phyloP scores from a whole-genome alignment of 2,888 invertebrate species.

The Morpho deidamia region DNA sequence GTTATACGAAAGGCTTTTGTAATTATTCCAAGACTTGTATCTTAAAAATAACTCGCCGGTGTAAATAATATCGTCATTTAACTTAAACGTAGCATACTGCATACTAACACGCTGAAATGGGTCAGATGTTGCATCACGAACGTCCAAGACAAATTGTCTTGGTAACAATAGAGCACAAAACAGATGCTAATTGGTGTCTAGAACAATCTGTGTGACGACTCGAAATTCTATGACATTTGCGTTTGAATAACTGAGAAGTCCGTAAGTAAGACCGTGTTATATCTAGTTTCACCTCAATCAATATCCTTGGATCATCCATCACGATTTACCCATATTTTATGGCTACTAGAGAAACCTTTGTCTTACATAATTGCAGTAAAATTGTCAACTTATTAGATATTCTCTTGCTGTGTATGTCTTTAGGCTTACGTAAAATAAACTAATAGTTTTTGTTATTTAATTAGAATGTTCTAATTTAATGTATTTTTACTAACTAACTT shows the following conservation, averaged over 20 bases:
- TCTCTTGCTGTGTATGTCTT: too few relatives aligned
- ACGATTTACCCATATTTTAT: slow-evolving; percentile 4
- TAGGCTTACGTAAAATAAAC: too few relatives aligned
- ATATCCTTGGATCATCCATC: slow-evolving; percentile 10
- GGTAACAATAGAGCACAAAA: slow-evolving; percentile 25
- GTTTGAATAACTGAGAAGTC: slow-evolving; percentile 29
- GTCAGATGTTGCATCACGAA: slow-evolving; percentile 25
- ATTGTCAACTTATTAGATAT: too few relatives aligned
- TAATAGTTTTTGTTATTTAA: too few relatives aligned
- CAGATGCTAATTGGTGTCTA: slow-evolving; percentile 26
- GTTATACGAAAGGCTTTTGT: too few relatives aligned
- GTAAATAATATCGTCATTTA: slow-evolving; percentile 7
- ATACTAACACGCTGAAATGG: slow-evolving; percentile 23
- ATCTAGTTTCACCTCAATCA: background rate
- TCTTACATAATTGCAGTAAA: too few relatives aligned
- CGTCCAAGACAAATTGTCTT: slow-evolving; percentile 11
- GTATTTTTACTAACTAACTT: too few relatives aligned
- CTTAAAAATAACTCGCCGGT: too few relatives aligned
- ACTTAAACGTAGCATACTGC: slow-evolving; percentile 11
- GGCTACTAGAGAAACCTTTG: too few relatives aligned
- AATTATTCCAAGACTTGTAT: too few relatives aligned
- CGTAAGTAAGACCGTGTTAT: slow-evolving; percentile 3
- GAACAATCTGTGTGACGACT: slow-evolving; percentile 22
- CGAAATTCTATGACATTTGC: slow-evolving; percentile 32
- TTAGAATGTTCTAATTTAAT: too few relatives aligned